Base-by-base conservation (phyloP, 2,888 invertebrate species). In the Adela reaumurella region DNA sequence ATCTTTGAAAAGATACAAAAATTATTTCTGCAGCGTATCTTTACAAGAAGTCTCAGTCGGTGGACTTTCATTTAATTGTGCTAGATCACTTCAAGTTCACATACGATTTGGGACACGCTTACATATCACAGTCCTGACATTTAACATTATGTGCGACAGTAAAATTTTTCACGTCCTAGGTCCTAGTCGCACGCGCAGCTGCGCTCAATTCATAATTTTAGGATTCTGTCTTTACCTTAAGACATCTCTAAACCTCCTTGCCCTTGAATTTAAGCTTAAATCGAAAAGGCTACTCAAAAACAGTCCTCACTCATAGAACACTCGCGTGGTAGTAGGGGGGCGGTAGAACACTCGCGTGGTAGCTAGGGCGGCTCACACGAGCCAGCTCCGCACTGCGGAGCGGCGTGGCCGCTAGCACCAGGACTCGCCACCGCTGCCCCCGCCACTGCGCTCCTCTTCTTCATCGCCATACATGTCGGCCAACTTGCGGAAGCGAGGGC, bases 391-490 rank as follows among this genome's bases (percentile, higher is more conserved):
- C 35, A 35, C 35, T 8, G 35, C 35, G 35, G 35, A 35, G 35
- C 35, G 35, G 35, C 35, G 35, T 3, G 11, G 67, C 61, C 65
- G 79, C 74, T 81, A 90, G 85, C 92, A 91, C 92, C 92, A 93
- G 54, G 90, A 88, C 62, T 90, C 92, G 66, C 90, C 90, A 18
- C 85, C 85, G 58, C 86, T 87, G 48, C 88, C 88, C 52, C 87
- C 87, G 48, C 88, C 88, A 52, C 87, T 87, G 60, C 89, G 84
- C 52, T 89, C 89, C 57, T 92, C 92, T 58, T 92, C 90, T 61
- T 88, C 88, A 63, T 93, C 93, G n/a, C 94, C 94, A 63, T 94
- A 94, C 93, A 94, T 94, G 62, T 94, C 94, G 46, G 94, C 94
- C 56, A 94, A 74, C 62, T 94, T 94, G 58, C 93, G 87, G 85